Evolutionary conservation across 1,140 invertebrate genomes (phyloP).

Genomic region (Bombus waltoni): DNA sequence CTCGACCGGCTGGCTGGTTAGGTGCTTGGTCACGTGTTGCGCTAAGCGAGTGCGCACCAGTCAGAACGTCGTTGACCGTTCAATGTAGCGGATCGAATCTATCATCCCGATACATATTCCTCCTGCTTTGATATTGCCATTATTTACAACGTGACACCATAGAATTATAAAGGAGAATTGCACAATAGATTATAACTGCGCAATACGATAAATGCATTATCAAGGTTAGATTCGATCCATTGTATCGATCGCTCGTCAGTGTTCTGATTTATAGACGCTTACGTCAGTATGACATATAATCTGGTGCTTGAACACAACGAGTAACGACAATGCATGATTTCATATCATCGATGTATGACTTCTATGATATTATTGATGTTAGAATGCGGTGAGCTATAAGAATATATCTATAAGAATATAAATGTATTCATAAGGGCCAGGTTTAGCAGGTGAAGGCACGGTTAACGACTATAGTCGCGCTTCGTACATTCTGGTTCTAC

Average conservation of each 20-base stretch:
- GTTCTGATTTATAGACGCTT: constrained; percentile 11
- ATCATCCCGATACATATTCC: not conserved
- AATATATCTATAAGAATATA: not conserved
- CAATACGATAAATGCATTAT: constrained; percentile 9
- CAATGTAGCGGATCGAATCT: constrained; percentile 18
- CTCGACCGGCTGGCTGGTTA: not conserved
- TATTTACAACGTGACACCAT: not conserved
- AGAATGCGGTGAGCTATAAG: too few species aligned
- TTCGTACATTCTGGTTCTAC: not conserved
- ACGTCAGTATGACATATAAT: not conserved
- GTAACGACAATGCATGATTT: not conserved
- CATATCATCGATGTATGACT: too few species aligned
- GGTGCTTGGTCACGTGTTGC: constrained; percentile 49
- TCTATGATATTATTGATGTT: not conserved
- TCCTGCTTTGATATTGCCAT: not conserved
- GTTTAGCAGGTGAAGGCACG: not conserved
- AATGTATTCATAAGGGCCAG: not conserved
- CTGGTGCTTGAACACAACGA: not conserved
- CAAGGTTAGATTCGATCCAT: constrained; percentile 23
- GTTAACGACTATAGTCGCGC: not conserved
- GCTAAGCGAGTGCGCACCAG: constrained; percentile 15
- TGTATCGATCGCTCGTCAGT: not conserved
- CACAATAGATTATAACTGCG: not conserved
- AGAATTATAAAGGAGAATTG: not conserved
- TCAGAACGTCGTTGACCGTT: constrained; percentile 49